A percentile compares a stretch with the other conserved stretches of the same genome.
Conservation (phyloP, 1,140 invertebrate species). For the Ganaspis sp. region DNA sequence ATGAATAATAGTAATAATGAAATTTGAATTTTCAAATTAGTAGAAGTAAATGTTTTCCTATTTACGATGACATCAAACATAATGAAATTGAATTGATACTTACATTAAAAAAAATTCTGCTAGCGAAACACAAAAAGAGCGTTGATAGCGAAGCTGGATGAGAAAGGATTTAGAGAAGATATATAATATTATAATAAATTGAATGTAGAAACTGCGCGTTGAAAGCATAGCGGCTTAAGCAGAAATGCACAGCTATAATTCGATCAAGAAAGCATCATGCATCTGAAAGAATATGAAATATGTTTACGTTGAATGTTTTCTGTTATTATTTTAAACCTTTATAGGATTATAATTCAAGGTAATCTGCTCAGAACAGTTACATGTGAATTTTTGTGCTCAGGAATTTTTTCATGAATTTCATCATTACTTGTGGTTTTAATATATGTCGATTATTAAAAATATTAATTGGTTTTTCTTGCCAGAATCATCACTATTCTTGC, state of each 20-base stretch:
- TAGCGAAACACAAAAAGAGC: conserved; percentile 58
- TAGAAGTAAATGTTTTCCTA: not conserved
- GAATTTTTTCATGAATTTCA: not conserved
- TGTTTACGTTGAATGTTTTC: conserved; percentile 54
- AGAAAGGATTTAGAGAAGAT: conserved; percentile 38
- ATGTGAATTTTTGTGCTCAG: not conserved
- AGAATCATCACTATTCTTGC: too few species aligned
- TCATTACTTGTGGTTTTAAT: not conserved
- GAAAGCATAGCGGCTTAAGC: conserved; percentile 76
- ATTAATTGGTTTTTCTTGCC: too few species aligned
- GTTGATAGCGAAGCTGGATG: conserved; percentile 53
- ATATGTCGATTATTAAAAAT: not conserved
- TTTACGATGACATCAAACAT: conserved; percentile 18
- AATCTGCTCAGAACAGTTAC: not conserved
- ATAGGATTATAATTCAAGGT: not conserved
- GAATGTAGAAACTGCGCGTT: conserved; percentile 59
- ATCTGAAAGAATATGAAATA: conserved; percentile 74
- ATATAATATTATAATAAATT: conserved; percentile 41
- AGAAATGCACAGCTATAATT: conserved; percentile 68
- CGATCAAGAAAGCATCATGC: conserved; percentile 72
- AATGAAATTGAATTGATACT: conserved; percentile 47
- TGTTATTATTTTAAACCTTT: not conserved
- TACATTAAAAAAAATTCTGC: conserved; percentile 59
- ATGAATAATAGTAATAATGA: too few species aligned
- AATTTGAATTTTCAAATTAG: not conserved